A percentile compares a stretch with the other conserved stretches of the same genome.
phyloP scores from a whole-genome alignment of 2,797 vertebrate species.

The Rhinella marina region DNA sequence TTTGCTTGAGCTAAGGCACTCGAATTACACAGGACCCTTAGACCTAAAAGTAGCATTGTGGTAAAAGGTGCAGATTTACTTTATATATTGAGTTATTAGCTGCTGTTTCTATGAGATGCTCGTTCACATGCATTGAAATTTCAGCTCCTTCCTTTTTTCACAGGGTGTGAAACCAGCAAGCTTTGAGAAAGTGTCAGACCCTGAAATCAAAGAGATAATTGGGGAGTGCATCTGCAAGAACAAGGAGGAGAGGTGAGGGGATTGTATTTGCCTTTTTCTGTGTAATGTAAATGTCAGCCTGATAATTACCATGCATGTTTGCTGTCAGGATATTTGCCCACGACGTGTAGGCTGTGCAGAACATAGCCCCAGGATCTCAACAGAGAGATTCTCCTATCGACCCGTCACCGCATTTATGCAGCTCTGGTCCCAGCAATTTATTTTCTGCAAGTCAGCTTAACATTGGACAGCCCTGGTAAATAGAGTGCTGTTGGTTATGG shows the following conservation, averaged over 20 bases:
- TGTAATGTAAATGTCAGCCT: conserved; percentile 40
- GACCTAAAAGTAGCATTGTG: no score
- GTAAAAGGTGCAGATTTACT: neutral
- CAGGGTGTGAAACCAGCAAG: conserved; percentile 98
- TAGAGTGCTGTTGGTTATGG: neutral
- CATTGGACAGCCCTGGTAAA: conserved; percentile 26
- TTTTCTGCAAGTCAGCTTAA: conserved; percentile 46
- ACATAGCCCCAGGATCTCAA: conserved; percentile 4
- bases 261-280: neutral
- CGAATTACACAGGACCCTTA: no score
- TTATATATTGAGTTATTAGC: neutral
- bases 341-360: neutral
- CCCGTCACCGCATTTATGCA: conserved; percentile 10
- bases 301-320: conserved; percentile 19
- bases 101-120: neutral
- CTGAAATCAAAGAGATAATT: conserved; percentile 98
- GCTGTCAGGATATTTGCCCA: conserved; percentile 24
- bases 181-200: conserved; percentile 93
- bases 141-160: conserved; percentile 30
- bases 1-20: no score
- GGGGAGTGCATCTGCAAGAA: conserved; percentile 97
- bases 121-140: neutral
- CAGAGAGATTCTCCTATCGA: conserved; percentile 25
- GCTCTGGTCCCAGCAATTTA: conserved; percentile 33
- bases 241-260: conserved; percentile 93